phyloP scores from a whole-genome alignment of 2,113 vertebrate genomes.

The Poicephalus gulielmi region DNA sequence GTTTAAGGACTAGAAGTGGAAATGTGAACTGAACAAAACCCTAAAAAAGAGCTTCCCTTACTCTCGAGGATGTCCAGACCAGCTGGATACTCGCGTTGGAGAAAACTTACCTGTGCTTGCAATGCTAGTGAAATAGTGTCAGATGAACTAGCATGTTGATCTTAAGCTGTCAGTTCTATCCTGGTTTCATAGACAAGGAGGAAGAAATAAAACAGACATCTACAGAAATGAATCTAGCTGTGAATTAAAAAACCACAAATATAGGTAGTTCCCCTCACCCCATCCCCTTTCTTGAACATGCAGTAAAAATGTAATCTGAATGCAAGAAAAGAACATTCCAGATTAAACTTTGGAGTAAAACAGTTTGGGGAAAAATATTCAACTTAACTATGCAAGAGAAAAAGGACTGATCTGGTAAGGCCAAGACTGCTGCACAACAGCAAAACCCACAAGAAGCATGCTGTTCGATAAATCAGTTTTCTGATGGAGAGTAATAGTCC shows the following conservation, averaged over 20 bases:
- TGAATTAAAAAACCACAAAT: background rate
- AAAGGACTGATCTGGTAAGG: background rate
- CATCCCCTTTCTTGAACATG: background rate
- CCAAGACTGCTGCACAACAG: background rate
- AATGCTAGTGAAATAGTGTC: background rate
- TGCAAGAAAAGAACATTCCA: background rate
- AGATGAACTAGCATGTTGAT: background rate
- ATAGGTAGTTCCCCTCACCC: rapidly evolving
- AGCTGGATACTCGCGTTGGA: background rate
- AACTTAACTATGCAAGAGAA: background rate
- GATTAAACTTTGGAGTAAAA: background rate
- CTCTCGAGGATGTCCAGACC: background rate
- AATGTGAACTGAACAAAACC: background rate
- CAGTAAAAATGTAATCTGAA: background rate
- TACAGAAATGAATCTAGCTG: background rate
- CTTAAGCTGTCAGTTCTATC: background rate
- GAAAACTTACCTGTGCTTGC: background rate
- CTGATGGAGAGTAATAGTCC: background rate
- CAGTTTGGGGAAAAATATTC: background rate
- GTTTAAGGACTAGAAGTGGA: background rate
- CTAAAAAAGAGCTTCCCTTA: background rate
- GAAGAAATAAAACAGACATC: background rate
- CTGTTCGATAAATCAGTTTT: background rate
- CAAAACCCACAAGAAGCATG: background rate
- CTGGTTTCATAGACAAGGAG: background rate